These are phyloP conservation scores for Tupiocoris notatus DNA, from an alignment of 2,888 invertebrate species.

Conservation along the genomic window DNA sequence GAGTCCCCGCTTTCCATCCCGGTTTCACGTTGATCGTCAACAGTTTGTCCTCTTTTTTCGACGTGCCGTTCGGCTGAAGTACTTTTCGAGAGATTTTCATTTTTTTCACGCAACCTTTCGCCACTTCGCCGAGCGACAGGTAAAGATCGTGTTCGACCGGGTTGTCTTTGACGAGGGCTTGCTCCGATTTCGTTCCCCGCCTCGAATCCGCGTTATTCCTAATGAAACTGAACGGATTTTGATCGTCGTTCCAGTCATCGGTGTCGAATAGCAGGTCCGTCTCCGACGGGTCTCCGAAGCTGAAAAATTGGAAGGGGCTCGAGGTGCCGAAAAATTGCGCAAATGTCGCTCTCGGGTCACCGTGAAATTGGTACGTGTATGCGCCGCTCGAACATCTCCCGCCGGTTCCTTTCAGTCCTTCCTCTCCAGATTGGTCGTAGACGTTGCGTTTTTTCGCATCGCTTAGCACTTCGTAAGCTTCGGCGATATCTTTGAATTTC, in stretches of 20 bases:
- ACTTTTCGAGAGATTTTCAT: conserved; percentile 97
- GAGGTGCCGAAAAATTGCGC: conserved; percentile 95
- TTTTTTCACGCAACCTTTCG: conserved; percentile 91
- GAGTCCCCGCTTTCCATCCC: conserved; percentile 97
- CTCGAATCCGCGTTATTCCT: conserved; percentile 63
- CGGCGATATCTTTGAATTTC: conserved; percentile 48
- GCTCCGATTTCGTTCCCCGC: conserved; percentile 60
- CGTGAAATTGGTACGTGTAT: conserved; percentile 77
- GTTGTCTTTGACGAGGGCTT: conserved; percentile 75
- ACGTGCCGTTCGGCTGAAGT: conserved; percentile 76
- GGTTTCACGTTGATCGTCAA: conserved; percentile 92
- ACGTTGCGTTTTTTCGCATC: conserved; percentile 45
- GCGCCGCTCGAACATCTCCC: not conserved
- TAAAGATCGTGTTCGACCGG: conserved; percentile 90
- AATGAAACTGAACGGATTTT: not conserved
- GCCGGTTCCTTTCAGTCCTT: conserved; percentile 27
- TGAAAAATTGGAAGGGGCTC: conserved; percentile 86
- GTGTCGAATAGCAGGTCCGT: conserved; percentile 54
- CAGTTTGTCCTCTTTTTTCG: conserved; percentile 90
- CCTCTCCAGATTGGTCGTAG: conserved; percentile 46
- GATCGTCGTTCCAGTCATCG: conserved; percentile 72
- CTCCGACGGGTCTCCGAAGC: conserved; percentile 29
- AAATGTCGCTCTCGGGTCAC: conserved; percentile 95
- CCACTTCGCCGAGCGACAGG: conserved; percentile 89
- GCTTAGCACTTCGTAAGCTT: conserved; percentile 48